Evolutionary conservation across 2,888 invertebrate genomes (phyloP), one percentile per base, ranked within the genome.

Genomic region (Helobdella robusta): DNA sequence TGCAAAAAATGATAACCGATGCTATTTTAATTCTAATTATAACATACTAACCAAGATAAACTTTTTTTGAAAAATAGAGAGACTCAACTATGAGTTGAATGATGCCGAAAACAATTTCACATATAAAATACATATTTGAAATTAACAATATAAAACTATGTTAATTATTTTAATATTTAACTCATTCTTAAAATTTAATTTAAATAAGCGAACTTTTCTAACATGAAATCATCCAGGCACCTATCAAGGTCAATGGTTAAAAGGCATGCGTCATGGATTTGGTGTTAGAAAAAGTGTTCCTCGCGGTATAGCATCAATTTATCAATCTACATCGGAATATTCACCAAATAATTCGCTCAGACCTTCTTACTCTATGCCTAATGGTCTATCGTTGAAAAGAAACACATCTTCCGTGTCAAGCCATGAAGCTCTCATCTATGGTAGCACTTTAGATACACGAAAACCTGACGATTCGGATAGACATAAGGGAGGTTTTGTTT

Each of bases 211-310:
- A n/a, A n/a, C n/a, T n/a, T n/a, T n/a, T n/a, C n/a, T n/a, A n/a
- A n/a, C n/a, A n/a, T n/a, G n/a, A n/a, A n/a, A n/a, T n/a, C n/a
- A n/a, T 44, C 35, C 20, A 62, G 62, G 62, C 32, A 62, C 62
- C 1, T 62, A 62, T 46, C 62, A 62, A 8, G 62, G 62, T 32
- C 62, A 62, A 28, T 62, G 62, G 62, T 32, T n/a, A 32, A 62
- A 62, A 35, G 62, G 62, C 18, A 62, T 30, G 32, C 48, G 62
- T 6, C 62, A 62, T 50, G 62, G 62, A 11, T 62, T 62, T 62
- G 62, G 62, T 15, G 50, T 62, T 15, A n/a, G 62, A n/a, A 62
- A 62, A 62, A 62, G 62, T 62, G 62, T 46, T 23, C 50, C 44
- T 11, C 30, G 46, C 25, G 62, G 62, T 15, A 28, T 62, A n/a